Conservation (phyloP, 2,888 invertebrate species). For the Lamellibrachia satsuma region DNA sequence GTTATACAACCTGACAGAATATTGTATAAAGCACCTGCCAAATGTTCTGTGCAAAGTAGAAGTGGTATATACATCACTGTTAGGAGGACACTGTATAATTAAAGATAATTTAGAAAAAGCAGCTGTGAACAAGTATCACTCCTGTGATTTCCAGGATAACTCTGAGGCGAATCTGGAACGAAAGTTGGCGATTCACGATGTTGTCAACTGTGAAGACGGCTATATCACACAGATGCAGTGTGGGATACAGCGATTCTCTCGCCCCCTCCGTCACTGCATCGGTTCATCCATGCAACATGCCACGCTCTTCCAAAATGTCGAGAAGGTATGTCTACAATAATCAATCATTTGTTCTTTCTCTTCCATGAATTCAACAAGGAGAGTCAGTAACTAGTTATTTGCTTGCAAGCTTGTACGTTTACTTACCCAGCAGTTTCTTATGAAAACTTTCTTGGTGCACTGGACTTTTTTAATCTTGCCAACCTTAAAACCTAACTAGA, state of each 20-base stretch:
- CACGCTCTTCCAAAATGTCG: conserved; percentile 60
- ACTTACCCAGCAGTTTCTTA: too few species aligned
- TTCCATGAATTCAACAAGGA: neutral
- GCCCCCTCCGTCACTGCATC: conserved; percentile 59
- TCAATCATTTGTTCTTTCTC: neutral
- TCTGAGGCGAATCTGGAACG: neutral
- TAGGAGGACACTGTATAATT: too few species aligned
- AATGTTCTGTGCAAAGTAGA: too few species aligned
- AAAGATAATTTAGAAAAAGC: too few species aligned
- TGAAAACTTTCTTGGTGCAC: too few species aligned
- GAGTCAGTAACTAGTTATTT: neutral
- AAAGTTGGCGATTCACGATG: conserved; percentile 17
- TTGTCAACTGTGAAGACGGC: conserved; percentile 46
- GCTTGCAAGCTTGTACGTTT: neutral
- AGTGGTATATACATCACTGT: too few species aligned
- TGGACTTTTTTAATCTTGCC: too few species aligned
- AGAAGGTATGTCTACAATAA: conserved; percentile 43
- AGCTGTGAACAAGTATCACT: too few species aligned
- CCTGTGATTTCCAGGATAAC: neutral
- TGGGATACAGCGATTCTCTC: conserved; percentile 58
- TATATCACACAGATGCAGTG: conserved; percentile 58
- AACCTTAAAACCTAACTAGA: too few species aligned
- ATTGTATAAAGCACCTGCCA: too few species aligned
- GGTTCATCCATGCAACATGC: conserved; percentile 53
- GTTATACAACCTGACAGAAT: too few species aligned